Base-by-base conservation (phyloP, 2,888 invertebrate species). In the Eupithecia insigniata region DNA sequence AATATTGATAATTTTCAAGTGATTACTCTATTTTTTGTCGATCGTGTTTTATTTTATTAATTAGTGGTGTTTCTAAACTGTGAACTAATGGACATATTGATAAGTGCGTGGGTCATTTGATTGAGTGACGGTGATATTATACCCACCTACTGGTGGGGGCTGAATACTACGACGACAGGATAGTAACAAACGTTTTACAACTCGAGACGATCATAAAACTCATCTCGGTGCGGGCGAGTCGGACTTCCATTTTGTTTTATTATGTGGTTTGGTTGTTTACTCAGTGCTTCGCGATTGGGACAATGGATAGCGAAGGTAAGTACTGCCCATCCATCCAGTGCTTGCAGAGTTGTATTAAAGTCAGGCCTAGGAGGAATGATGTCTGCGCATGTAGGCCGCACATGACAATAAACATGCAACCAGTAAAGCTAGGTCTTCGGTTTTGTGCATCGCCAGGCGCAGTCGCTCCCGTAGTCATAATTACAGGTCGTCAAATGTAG, bases 181-280 rank as follows among this genome's bases (percentile, higher is more conserved):
- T 94, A 93, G 93, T 93, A 72, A 69, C 70, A 75, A 94, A 92
- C 91, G 90, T 92, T 94, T 93, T 94, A 94, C 94, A 89, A 94
- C 92, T 93, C 85, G 85, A 87, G 87, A 84, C 72, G 91, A 86
- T 88, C 88, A 91, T 91, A 92, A 92, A 92, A 90, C 86, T 90
- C 90, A 90, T 91, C 90, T 92, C 88, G 83, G 86, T 86, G 89
- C 90, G 89, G 88, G 85, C 90, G 87, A 90, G 86, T 86, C 85
- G 85, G 89, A 90, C 93, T 91, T 92, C 94, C 94, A 94, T 94
- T 94, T 94, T 93, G 94, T 93, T 92, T 91, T 92, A 92, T 89
- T 91, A 92, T 93, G 92, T 89, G 92, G 90, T 89, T 90, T 86
- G 84, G 88, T 92, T 92, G 92, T 92, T 92, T 92, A 92, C 90